phyloP scores from a whole-genome alignment of 2,888 invertebrate species.

The Eumerus sabulonum region DNA sequence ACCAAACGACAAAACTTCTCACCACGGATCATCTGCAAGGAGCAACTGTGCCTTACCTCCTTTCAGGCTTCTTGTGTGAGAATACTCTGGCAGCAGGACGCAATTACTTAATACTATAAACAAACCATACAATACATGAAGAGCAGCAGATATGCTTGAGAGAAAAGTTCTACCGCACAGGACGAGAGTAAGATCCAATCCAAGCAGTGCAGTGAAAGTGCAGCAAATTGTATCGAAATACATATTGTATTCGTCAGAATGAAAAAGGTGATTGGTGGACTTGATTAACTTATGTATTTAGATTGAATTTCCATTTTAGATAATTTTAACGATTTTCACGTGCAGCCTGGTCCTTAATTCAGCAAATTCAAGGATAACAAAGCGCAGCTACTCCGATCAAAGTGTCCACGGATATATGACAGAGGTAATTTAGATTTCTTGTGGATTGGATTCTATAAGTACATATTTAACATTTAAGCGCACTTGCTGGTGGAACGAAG shows the following conservation, averaged over 20 bases:
- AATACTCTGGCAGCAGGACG: constrained; percentile 50
- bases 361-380: constrained; percentile 78
- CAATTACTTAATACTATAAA: constrained; percentile 52
- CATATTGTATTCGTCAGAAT: constrained; percentile 33
- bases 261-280: constrained; percentile 47
- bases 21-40: constrained; percentile 48
- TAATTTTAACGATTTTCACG: constrained; percentile 69
- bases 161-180: constrained; percentile 42
- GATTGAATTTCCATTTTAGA: constrained; percentile 43
- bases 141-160: constrained; percentile 40
- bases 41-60: constrained; percentile 13
- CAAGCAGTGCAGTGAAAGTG: constrained; percentile 53
- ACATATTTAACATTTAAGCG: constrained; percentile 81
- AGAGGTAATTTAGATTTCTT: constrained; percentile 82
- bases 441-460: constrained; percentile 14
- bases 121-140: constrained; percentile 62
- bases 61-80: constrained; percentile 35
- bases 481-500: constrained; percentile 96
- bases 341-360: constrained; percentile 68
- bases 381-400: constrained; percentile 89
- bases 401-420: constrained; percentile 90
- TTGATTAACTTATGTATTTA: not conserved
- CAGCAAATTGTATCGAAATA: constrained; percentile 29
- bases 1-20: constrained; percentile 50
- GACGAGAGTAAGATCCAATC: constrained; percentile 34